phyloP scores from a whole-genome alignment of 1,140 invertebrate species.

The Drosophila tristis region DNA sequence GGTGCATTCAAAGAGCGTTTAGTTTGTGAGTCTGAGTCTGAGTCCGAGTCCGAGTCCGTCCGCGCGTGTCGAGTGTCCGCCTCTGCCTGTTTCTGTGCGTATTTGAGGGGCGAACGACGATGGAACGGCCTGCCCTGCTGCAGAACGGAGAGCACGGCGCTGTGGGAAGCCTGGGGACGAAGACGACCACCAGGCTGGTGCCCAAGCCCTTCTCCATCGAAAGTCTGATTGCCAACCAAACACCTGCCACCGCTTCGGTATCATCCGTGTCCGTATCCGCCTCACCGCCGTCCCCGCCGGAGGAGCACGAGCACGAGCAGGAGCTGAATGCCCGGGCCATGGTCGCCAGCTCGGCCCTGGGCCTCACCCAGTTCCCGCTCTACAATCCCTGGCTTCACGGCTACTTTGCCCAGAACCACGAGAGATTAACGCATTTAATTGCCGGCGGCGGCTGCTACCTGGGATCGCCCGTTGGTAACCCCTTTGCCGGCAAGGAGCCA shows the following conservation, averaged over 20 bases:
- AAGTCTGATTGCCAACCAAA: constrained; percentile 78
- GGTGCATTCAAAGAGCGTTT: too few relatives aligned
- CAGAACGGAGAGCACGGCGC: constrained; percentile 34
- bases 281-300: constrained; percentile 33
- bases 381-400: constrained; percentile 84
- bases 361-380: constrained; percentile 77
- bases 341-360: constrained; percentile 70
- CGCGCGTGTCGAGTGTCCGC: too few relatives aligned
- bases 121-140: constrained; percentile 59
- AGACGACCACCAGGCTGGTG: constrained; percentile 53
- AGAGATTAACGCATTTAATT: constrained; percentile 75
- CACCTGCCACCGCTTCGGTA: constrained; percentile 41
- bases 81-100: neutral
- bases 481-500: constrained; percentile 30
- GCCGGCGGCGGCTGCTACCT: constrained; percentile 72
- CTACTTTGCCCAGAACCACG: constrained; percentile 81
- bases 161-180: constrained; percentile 27
- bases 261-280: neutral
- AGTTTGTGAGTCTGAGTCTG: too few relatives aligned
- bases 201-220: constrained; percentile 83
- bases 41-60: too few relatives aligned
- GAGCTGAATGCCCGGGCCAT: constrained; percentile 71
- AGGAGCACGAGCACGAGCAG: constrained; percentile 47
- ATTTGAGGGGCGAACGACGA: constrained; percentile 35
- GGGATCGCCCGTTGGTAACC: constrained; percentile 35